Percentiles rank a stretch among this genome's conserved stretches.
phyloP scores from a whole-genome alignment of 2,888 invertebrate species.

The Cremastinae sp. region DNA sequence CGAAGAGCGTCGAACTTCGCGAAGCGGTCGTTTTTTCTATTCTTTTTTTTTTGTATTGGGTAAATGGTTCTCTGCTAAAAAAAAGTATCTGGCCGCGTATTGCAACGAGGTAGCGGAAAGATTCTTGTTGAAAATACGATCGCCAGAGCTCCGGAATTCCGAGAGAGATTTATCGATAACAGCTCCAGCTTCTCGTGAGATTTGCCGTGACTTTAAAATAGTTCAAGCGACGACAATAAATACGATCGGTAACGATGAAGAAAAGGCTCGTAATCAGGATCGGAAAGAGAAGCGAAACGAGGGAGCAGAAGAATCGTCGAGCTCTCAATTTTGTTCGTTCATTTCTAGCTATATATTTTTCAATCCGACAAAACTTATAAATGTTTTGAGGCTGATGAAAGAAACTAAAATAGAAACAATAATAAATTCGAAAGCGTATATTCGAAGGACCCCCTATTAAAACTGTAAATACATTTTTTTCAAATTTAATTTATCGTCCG shows the following conservation, averaged over 20 bases:
- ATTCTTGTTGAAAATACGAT: not conserved
- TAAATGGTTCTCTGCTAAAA: not conserved
- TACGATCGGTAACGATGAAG: conserved; percentile 45
- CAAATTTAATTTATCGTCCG: not conserved
- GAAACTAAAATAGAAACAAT: too few relatives aligned
- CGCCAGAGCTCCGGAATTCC: not conserved
- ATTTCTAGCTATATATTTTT: not conserved
- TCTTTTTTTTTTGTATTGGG: not conserved
- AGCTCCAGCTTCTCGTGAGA: conserved; percentile 4
- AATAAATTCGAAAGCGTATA: not conserved
- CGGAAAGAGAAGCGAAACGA: conserved; percentile 9
- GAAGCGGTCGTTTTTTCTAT: not conserved
- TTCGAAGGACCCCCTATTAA: not conserved
- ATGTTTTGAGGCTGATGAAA: not conserved
- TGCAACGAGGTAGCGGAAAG: not conserved
- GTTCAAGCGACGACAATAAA: conserved; percentile 58
- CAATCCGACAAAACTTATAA: not conserved
- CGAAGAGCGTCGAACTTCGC: not conserved
- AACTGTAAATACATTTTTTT: conserved; percentile 13
- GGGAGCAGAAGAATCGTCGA: conserved; percentile 22
- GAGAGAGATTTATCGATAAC: not conserved
- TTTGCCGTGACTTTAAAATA: conserved; percentile 28
- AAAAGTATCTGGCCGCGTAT: not conserved
- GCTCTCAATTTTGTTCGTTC: conserved; percentile 12
- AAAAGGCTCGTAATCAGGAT: conserved; percentile 32